Percentiles rank a stretch among this genome's conserved stretches.
Evolutionary conservation across 2,888 invertebrate species (phyloP).

Genomic region (Lissonota sp.): DNA sequence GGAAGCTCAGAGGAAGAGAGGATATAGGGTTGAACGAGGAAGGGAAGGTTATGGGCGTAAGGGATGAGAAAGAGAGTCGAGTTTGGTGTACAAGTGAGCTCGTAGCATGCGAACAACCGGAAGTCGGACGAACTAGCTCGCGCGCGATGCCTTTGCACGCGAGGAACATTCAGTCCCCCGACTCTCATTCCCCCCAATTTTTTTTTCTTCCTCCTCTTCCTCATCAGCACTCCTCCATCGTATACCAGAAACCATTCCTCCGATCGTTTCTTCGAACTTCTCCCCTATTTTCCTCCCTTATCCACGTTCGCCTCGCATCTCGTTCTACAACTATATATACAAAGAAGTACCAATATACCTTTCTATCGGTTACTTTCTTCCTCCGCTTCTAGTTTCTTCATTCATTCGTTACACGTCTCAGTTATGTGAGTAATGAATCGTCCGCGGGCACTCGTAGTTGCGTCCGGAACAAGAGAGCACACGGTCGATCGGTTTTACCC

Average conservation of each 20-base stretch:
- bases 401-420: constrained; percentile 78
- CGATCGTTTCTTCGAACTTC: constrained; percentile 58
- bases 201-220: constrained; percentile 56
- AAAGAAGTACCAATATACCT: constrained; percentile 5
- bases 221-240: constrained; percentile 45
- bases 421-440: constrained; percentile 77
- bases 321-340: constrained; percentile 12
- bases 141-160: constrained; percentile 67
- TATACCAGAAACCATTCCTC: constrained; percentile 39
- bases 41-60: neutral
- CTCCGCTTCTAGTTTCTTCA: constrained; percentile 66
- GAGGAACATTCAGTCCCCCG: constrained; percentile 57
- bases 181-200: constrained; percentile 52
- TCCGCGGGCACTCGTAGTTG: constrained; percentile 48
- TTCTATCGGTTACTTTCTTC: neutral
- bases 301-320: constrained; percentile 15
- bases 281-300: constrained; percentile 51
- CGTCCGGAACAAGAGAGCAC: constrained; percentile 56
- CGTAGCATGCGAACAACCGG: constrained; percentile 79
- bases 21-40: neutral
- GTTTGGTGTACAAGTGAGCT: constrained; percentile 77
- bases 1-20: neutral
- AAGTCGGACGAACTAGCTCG: constrained; percentile 77
- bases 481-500: constrained; percentile 59
- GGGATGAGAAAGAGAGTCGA: constrained; percentile 33